Evolutionary conservation across 2,113 vertebrate species (phyloP).

Genomic region (Cinclus mexicanus): DNA sequence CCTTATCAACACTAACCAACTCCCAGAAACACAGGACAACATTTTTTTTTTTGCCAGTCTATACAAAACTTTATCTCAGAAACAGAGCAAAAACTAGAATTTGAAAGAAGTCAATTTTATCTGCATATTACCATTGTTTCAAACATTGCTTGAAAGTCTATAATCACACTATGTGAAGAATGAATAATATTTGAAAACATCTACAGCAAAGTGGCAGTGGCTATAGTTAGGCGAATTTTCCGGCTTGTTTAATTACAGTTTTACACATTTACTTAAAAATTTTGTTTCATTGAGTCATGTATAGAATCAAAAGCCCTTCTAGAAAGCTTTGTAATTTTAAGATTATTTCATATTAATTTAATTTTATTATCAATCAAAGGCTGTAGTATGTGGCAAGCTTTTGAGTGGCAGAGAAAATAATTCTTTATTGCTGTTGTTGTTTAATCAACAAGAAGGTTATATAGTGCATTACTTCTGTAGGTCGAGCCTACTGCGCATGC

Average conservation of each 20-base stretch:
- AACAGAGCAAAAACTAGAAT: neutral
- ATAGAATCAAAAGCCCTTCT: constrained; percentile 32
- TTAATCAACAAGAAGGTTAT: constrained; percentile 39
- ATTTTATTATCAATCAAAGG: constrained; percentile 48
- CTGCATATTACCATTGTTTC: neutral
- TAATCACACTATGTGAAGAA: neutral
- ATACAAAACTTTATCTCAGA: neutral
- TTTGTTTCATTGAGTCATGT: neutral
- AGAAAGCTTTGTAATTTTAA: constrained; percentile 54
- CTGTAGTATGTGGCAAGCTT: neutral
- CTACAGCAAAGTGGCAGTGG: neutral
- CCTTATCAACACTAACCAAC: neutral
- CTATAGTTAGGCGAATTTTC: neutral
- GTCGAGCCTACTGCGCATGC: constrained; percentile 26
- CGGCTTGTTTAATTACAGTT: neutral
- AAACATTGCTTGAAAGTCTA: neutral
- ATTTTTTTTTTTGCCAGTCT: neutral
- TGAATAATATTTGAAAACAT: neutral
- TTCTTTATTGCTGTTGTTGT: constrained; percentile 44
- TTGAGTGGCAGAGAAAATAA: constrained; percentile 27
- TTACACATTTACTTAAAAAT: constrained; percentile 18
- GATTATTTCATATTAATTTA: constrained; percentile 60
- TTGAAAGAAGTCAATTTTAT: neutral
- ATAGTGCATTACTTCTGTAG: neutral
- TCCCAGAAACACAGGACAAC: neutral